phyloP scores from a whole-genome alignment of 1,140 invertebrate species.

The Drosophila azteca region DNA sequence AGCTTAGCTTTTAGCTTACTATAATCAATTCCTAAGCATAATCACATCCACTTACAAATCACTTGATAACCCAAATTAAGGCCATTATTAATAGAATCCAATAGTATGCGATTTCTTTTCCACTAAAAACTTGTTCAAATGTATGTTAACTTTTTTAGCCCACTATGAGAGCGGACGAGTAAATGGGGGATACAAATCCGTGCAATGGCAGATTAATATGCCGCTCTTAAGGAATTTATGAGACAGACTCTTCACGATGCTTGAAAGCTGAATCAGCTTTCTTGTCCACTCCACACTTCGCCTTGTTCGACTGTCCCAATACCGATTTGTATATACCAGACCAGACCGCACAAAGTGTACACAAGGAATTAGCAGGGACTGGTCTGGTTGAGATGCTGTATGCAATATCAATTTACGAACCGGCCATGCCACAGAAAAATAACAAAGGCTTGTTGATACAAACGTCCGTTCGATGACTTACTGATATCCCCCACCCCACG shows the following conservation, averaged over 20 bases:
- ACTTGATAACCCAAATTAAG: no score
- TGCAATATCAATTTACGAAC: constrained; percentile 63
- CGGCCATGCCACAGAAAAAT: constrained; percentile 16
- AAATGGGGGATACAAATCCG: constrained; percentile 3
- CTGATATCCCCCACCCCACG: not conserved
- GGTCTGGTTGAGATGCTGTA: constrained; percentile 20
- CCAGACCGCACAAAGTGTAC: constrained; percentile 61
- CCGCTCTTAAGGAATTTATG: constrained; percentile 46
- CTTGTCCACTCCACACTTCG: constrained; percentile 23
- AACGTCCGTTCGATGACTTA: constrained; percentile 29
- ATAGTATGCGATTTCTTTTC: not conserved
- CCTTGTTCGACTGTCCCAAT: constrained; percentile 8
- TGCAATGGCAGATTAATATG: constrained; percentile 34
- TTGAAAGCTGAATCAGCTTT: constrained; percentile 65
- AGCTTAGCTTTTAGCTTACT: no score
- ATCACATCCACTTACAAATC: no score
- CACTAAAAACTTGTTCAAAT: constrained; percentile 5
- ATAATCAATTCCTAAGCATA: no score
- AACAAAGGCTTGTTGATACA: constrained; percentile 40
- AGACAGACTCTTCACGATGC: constrained; percentile 44
- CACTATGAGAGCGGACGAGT: not conserved
- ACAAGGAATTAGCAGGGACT: constrained; percentile 54
- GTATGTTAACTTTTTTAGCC: not conserved
- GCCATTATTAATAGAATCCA: no score
- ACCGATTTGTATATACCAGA: constrained; percentile 61